Evolutionary conservation across 92 coral and sea anemone genomes (phyloP), one percentile per base, ranked within the genome.

Genomic region (Zoanthus gigantus): DNA sequence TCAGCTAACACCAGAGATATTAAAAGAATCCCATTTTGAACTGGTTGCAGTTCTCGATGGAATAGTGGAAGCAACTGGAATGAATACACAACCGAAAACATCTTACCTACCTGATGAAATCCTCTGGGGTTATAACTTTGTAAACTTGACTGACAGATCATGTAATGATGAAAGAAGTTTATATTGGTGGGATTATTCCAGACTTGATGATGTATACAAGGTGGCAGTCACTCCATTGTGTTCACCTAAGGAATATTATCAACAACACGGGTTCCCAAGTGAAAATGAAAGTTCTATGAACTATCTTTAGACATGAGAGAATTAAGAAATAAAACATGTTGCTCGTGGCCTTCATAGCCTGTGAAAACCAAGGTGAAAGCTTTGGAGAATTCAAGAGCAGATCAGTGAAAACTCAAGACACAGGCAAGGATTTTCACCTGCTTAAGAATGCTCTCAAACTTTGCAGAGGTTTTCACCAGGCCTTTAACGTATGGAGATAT

Each of bases 61-160:
- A 1, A 93, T 97, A 28, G 94, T 97, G 5, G 99, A 97, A 83
- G 94, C 97, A 58, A 97, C 99, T 30, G 99, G 99, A 12, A 87
- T 97, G 92, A 97, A 96, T 69, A 95, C 97, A 0, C 99, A 97
- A 68, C 97, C 98, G 0, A 93, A 88, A 75, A 94, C 94, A 28
- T 97, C 99, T 4, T 97, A 95, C 71, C 89, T 95, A 0, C 91
- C 94, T 46, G 94, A 89, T 91, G 99, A 97, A 71, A 95, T 97
- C 32, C 93, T 94, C 52, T 95, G 99, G 99, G 99, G 99, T 16
- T 91, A 89, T 65, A 91, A 93, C 76, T 96, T 96, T 74, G 90
- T 60, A 32, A 93, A 92, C 66, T 85, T 94, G 48, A 84, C 93
- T 31, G 87, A 83, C 52, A 83, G 79, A 54, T 58, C 86, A 37